phyloP scores from a whole-genome alignment of 2,797 vertebrate species.

The Phyllotis vaccarum region DNA sequence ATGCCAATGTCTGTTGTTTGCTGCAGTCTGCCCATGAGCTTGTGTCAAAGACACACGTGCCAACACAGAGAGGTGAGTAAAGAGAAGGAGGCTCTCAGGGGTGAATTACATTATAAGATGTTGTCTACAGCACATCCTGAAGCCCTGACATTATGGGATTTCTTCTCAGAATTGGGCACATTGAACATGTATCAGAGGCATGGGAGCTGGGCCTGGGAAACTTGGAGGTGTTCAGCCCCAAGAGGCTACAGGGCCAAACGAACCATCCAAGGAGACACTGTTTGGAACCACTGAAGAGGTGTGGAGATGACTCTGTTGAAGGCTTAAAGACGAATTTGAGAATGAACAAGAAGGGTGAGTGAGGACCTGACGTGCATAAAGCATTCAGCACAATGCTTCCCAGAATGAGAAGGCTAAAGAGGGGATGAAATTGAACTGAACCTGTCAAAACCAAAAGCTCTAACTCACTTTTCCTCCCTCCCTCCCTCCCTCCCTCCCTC shows the following conservation, averaged over 20 bases:
- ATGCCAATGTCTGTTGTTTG: not conserved
- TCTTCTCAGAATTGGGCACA: not conserved
- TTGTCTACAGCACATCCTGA: not conserved
- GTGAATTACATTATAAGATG: not conserved
- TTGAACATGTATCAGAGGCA: not conserved
- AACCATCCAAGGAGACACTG: not conserved
- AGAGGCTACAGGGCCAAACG: not conserved
- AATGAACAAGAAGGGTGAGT: not conserved
- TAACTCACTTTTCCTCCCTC: not conserved
- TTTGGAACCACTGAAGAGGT: not conserved
- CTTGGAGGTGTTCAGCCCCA: not conserved
- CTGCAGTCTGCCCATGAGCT: not conserved
- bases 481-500: not conserved
- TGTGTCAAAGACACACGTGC: not conserved
- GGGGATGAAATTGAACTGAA: not conserved
- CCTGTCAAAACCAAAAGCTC: not conserved
- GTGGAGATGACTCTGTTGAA: not conserved
- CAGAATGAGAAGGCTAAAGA: not conserved
- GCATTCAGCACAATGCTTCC: not conserved
- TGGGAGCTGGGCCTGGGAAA: not conserved
- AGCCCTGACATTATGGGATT: not conserved
- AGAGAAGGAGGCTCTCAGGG: not conserved
- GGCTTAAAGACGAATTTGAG: slow-evolving; percentile 10
- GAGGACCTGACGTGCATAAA: not conserved
- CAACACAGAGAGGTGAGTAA: not conserved